A percentile compares a stretch with the other conserved stretches of the same genome.
phyloP scores from a whole-genome alignment of 53 echinoderm and acorn worm species.

The Echinarachnius parma region DNA sequence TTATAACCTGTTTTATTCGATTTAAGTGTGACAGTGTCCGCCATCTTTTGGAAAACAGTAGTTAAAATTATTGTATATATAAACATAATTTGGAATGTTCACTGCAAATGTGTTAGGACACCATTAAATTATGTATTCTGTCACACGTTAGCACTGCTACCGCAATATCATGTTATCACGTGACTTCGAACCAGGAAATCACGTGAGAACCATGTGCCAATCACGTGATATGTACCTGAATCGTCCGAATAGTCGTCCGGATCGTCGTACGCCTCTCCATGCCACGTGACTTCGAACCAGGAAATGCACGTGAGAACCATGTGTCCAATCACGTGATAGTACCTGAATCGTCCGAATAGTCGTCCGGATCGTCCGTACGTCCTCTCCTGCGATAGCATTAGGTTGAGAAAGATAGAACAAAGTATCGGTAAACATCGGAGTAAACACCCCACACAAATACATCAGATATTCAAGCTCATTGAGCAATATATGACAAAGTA shows the following conservation, averaged over 20 bases:
- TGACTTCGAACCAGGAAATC: conserved; percentile 19
- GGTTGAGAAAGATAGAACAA: conserved; percentile 63
- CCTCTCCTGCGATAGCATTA: conserved; percentile 90
- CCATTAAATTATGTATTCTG: conserved; percentile 24
- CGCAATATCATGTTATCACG: conserved; percentile 11
- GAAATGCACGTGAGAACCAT: conserved; percentile 40
- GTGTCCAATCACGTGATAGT: conserved; percentile 46
- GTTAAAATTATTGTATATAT: too few relatives aligned
- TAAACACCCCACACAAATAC: too few relatives aligned
- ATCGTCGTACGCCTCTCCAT: conserved; percentile 97
- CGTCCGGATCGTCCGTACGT: conserved; percentile 68
- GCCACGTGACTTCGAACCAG: conserved; percentile 27
- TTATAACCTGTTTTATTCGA: too few relatives aligned
- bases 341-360: conserved; percentile 75
- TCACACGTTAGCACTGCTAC: conserved; percentile 17
- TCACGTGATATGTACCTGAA: conserved; percentile 73
- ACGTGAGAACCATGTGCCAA: conserved; percentile 40
- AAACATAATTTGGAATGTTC: conserved; percentile 33
- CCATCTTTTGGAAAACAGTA: too few relatives aligned
- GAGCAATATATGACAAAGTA: too few relatives aligned
- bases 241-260: conserved; percentile 60
- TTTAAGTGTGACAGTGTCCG: too few relatives aligned
- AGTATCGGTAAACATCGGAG: conserved; percentile 42
- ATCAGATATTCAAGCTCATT: too few relatives aligned
- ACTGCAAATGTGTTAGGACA: background rate